Evolutionary conservation across 2,113 vertebrate genomes (phyloP).

Genomic region (Carollia perspicillata): DNA sequence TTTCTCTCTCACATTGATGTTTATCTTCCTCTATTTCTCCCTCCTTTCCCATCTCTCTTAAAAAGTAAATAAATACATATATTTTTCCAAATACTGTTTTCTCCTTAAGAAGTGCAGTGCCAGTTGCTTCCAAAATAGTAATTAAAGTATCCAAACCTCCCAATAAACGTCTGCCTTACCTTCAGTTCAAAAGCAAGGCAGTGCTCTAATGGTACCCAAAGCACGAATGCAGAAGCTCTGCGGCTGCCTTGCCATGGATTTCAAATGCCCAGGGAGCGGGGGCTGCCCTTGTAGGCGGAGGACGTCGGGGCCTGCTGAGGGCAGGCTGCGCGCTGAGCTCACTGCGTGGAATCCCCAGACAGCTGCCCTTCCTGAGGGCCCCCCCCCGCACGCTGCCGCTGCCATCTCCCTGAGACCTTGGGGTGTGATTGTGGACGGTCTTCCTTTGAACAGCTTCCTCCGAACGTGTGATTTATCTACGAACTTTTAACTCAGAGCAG

Average conservation of each 20-base stretch:
- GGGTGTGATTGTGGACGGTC: constrained; percentile 41
- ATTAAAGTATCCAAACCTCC: background rate
- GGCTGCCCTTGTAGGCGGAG: background rate
- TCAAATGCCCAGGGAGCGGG: background rate
- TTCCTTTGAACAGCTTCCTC: constrained; percentile 37
- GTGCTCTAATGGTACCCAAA: background rate
- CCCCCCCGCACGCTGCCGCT: constrained; percentile 53
- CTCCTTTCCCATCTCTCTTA: too few relatives aligned
- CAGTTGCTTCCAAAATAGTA: background rate
- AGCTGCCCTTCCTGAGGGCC: constrained; percentile 24
- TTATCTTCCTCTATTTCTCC: too few relatives aligned
- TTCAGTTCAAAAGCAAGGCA: background rate
- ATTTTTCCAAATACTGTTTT: background rate
- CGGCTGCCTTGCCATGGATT: background rate
- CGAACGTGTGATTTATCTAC: constrained; percentile 58
- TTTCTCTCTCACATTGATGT: too few relatives aligned
- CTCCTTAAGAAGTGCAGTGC: background rate
- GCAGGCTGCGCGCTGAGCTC: background rate
- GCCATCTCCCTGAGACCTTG: constrained; percentile 21
- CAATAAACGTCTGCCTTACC: background rate
- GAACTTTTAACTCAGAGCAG: constrained; percentile 61
- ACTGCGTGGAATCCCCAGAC: constrained; percentile 12
- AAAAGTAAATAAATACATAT: background rate
- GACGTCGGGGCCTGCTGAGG: constrained; percentile 3
- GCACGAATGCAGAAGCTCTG: background rate